These are phyloP conservation scores for Tiaroga cobitis DNA, from an alignment of 2,797 vertebrate species.

Conservation along the genomic window DNA sequence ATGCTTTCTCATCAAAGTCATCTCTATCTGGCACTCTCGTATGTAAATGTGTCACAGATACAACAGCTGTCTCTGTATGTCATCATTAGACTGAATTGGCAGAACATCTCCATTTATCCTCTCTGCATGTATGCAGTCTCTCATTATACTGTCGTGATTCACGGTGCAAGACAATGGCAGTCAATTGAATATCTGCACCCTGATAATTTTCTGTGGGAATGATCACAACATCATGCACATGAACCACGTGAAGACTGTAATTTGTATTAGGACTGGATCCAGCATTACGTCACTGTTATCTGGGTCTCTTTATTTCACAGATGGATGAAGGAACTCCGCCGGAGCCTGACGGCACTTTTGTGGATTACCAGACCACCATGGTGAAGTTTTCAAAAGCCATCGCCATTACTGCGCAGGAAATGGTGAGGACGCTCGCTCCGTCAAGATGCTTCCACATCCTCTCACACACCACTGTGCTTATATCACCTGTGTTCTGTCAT, in stretches of 20 bases:
- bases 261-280: conserved; percentile 42
- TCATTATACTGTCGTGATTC: conserved; percentile 59
- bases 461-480: not conserved
- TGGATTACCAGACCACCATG: conserved; percentile 98
- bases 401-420: conserved; percentile 96
- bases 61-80: conserved; percentile 40
- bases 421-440: conserved; percentile 81
- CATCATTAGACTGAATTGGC: conserved; percentile 55
- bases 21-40: conserved; percentile 69
- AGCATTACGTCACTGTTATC: conserved; percentile 21
- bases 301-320: conserved; percentile 69
- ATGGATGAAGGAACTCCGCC: conserved; percentile 94
- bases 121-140: conserved; percentile 41
- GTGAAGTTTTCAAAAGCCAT: conserved; percentile 98
- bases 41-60: conserved; percentile 22
- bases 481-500: conserved; percentile 15
- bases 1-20: conserved; percentile 65
- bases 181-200: conserved; percentile 32
- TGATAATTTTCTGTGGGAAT: conserved; percentile 41
- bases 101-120: conserved; percentile 43
- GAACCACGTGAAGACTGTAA: conserved; percentile 14
- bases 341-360: conserved; percentile 93
- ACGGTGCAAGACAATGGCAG: conserved; percentile 41
- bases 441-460: not conserved
- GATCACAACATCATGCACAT: conserved; percentile 3